These are phyloP conservation scores for Gavialis gangeticus DNA, from an alignment of 2,113 vertebrate species.

Conservation along the genomic window DNA sequence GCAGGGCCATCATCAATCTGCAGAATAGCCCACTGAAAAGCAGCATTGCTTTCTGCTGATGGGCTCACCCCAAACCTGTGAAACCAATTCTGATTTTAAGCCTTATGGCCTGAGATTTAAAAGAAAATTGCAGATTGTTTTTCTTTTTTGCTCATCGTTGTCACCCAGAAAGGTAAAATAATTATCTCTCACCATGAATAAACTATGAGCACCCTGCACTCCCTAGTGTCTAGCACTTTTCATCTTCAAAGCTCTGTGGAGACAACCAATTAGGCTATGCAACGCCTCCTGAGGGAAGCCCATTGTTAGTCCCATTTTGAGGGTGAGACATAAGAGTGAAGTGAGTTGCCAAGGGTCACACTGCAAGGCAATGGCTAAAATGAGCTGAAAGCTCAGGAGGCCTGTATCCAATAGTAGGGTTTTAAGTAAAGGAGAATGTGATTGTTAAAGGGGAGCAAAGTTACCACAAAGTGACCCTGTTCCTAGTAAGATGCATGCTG, in stretches of 20 bases:
- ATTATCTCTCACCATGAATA: constrained; percentile 59
- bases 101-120: background rate
- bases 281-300: accelerated
- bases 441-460: background rate
- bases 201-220: constrained; percentile 58
- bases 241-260: constrained; percentile 60
- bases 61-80: accelerated
- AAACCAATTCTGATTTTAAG: background rate
- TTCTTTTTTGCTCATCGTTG: background rate
- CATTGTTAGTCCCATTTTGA: background rate
- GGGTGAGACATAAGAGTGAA: background rate
- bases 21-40: accelerated
- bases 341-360: accelerated
- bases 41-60: accelerated
- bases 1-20: background rate
- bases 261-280: constrained; percentile 52
- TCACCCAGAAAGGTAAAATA: constrained; percentile 46
- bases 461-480: background rate
- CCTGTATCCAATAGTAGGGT: background rate
- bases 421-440: background rate
- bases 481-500: background rate
- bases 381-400: background rate
- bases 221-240: constrained; percentile 49
- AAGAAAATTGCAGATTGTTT: background rate
- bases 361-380: background rate